Conservation (phyloP, 2,113 vertebrate species). For the Cephalopholis sonnerati region DNA sequence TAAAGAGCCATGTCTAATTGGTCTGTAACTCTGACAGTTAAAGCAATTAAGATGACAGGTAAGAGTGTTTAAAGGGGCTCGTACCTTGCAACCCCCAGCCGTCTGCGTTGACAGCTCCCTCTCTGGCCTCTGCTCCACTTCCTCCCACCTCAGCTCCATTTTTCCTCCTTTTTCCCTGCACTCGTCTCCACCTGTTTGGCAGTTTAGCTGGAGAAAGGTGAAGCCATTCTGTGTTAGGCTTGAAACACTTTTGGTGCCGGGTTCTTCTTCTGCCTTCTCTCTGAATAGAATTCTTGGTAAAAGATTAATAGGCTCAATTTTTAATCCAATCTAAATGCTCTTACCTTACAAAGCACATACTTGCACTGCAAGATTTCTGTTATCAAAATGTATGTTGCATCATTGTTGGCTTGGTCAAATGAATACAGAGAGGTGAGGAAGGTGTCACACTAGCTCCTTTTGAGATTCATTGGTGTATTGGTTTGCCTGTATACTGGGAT, state of each 20-base stretch:
- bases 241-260: constrained; percentile 1
- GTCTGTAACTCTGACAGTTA: constrained; percentile 70
- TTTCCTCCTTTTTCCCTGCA: constrained; percentile 8
- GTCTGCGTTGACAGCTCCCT: constrained; percentile 62
- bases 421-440: background rate
- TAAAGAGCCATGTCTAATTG: constrained; percentile 73
- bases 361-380: background rate
- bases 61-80: constrained; percentile 65
- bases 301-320: background rate
- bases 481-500: too few relatives aligned
- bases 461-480: background rate
- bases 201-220: constrained; percentile 29
- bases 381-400: background rate
- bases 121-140: constrained; percentile 19
- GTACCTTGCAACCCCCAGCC: constrained; percentile 47
- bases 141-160: constrained; percentile 17
- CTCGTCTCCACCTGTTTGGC: constrained; percentile 23
- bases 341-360: background rate
- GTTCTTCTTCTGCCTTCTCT: constrained; percentile 20
- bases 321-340: background rate
- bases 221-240: constrained; percentile 20
- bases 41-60: constrained; percentile 81
- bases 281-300: background rate
- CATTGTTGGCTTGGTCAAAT: background rate
- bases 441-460: background rate